Evolutionary conservation across 2,113 vertebrate species (phyloP).

Genomic region (Aphyosemion australe): DNA sequence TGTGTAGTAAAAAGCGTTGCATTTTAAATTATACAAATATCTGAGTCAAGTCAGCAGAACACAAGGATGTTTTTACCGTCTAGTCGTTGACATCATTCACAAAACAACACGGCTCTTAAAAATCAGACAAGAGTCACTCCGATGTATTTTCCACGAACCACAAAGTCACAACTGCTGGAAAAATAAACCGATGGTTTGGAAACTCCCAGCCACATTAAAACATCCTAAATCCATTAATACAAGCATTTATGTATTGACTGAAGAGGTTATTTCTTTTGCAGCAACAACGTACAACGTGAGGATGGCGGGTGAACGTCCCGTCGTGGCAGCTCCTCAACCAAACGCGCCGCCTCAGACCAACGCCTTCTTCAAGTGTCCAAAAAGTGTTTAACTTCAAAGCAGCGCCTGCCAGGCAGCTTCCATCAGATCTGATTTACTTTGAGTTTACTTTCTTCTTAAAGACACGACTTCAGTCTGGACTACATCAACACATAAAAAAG

Average conservation of each 20-base stretch:
- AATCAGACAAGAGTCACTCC: not conserved
- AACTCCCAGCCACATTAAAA: not conserved
- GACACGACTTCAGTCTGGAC: slow-evolving; percentile 61
- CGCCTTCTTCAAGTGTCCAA: slow-evolving; percentile 87
- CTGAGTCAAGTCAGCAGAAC: not conserved
- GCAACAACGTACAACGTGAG: slow-evolving; percentile 88
- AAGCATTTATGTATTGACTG: not conserved
- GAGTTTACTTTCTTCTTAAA: slow-evolving; percentile 88
- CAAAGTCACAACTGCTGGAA: not conserved
- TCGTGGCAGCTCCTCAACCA: slow-evolving; percentile 61
- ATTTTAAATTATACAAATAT: not conserved
- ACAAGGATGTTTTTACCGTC: slow-evolving; percentile 9
- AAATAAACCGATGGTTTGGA: not conserved
- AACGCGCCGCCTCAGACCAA: slow-evolving; percentile 77
- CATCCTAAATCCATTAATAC: not conserved
- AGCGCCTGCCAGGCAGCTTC: slow-evolving; percentile 14
- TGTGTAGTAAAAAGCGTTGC: not conserved
- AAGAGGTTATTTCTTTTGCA: slow-evolving; percentile 54
- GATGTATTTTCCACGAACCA: not conserved
- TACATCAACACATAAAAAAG: slow-evolving; percentile 57
- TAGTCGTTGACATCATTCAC: slow-evolving; percentile 39
- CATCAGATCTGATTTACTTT: slow-evolving; percentile 68
- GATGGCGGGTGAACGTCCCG: slow-evolving; percentile 78
- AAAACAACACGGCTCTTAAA: slow-evolving; percentile 20
- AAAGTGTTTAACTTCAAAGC: slow-evolving; percentile 47